phyloP scores from a whole-genome alignment of 2,113 vertebrate species.

The Arenaria interpres region DNA sequence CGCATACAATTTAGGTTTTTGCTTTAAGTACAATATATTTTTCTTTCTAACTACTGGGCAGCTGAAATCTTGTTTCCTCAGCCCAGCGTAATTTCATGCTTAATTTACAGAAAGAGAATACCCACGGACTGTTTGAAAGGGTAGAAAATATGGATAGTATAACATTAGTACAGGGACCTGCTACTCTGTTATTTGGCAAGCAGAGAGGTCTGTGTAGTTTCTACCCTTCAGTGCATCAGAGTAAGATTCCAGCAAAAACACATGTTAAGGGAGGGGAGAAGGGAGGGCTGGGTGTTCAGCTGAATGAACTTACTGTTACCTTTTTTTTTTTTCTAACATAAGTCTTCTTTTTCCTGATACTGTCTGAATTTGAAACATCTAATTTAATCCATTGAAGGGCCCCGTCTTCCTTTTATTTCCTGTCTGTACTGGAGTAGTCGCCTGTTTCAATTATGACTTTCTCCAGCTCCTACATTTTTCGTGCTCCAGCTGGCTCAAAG shows the following conservation, averaged over 20 bases:
- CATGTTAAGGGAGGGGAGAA: conserved; percentile 47
- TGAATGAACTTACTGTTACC: conserved; percentile 99
- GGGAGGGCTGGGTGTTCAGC: conserved; percentile 63
- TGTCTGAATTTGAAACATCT: conserved; percentile 92
- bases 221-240: conserved; percentile 59
- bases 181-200: conserved; percentile 53
- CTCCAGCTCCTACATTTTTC: conserved; percentile 82
- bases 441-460: conserved; percentile 98
- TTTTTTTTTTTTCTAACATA: conserved; percentile 77
- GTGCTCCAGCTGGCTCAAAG: conserved; percentile 83
- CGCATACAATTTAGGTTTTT: conserved; percentile 37
- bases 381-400: conserved; percentile 94
- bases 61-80: conserved; percentile 72
- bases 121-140: conserved; percentile 41
- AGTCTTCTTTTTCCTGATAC: conserved; percentile 92
- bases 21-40: conserved; percentile 46
- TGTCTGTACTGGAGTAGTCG: conserved; percentile 93
- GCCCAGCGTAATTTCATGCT: conserved; percentile 66
- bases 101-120: conserved; percentile 72
- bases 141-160: conserved; percentile 36
- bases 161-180: conserved; percentile 56
- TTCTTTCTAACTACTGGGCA: conserved; percentile 63
- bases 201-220: conserved; percentile 38
- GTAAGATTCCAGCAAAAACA: conserved; percentile 75
- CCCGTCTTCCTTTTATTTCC: conserved; percentile 97